Evolutionary conservation across 2,888 invertebrate species (phyloP), one percentile per base, ranked within the genome.

Genomic region (Periphyllus acericola): DNA sequence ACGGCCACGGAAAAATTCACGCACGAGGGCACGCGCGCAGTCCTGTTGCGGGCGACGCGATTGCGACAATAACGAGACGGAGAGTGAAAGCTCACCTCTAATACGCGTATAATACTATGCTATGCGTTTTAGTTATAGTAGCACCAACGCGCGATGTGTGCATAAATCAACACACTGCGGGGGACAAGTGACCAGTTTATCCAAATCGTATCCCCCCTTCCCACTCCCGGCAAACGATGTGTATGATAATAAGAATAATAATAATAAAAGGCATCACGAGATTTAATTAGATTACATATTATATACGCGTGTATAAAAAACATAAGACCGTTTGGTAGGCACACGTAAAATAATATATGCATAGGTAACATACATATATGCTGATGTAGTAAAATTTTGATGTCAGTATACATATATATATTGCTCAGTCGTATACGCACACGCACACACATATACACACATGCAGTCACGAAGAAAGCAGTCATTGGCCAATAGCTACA

Each of bases 81-180:
- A 46, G 84, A 84, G 84, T 84, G 84, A 84, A 84, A 84, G 84
- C 84, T 84, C 76, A 14, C 34, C 17, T 29, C 17, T 79, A 14
- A 40, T 40, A 55, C 14, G 8, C 19, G 19, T 3, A 25, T 25
- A 25, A 25, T 19, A 25, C 25, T 52, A 11, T 52, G 9, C 2
- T 17, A 52, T 52, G 14, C 14, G 5, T 52, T 52, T 11, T 52
- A 19, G 32, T 78, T 55, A 52, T 60, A 6, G 60, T 60, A 68
- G 68, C 40, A 21, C 21, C 68, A 68, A 32, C 32, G 60, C n/a
- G 36, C 36, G 55, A 11, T 11, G 68, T 11, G 68, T 3, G 46
- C 34, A 25, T 46, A 40, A 76, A 25, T 76, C 76, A 46, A 8
- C 52, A 14, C 14, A 55, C 55, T 52, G 72, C 83, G 83, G 83